These are phyloP conservation scores for Brachyalestes nurse DNA, from an alignment of 2,797 vertebrate species.

Conservation along the genomic window DNA sequence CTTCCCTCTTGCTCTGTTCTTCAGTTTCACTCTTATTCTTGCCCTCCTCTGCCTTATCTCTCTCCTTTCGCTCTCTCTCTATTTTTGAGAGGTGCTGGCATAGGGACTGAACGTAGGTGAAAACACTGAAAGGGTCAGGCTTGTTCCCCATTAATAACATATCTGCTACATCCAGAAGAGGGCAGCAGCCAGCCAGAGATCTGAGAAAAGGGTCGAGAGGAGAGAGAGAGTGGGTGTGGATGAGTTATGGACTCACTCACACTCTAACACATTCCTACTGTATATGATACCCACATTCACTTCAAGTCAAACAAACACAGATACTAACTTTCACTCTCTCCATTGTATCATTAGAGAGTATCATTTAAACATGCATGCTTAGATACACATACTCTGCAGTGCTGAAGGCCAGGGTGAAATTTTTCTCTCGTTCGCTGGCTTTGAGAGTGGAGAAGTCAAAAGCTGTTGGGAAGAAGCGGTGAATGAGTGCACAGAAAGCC, in stretches of 20 bases:
- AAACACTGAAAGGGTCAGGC: conserved; percentile 95
- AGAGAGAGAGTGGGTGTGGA: too few relatives aligned
- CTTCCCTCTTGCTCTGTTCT: conserved; percentile 12
- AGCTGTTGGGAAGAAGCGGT: conserved; percentile 94
- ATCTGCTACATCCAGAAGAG: conserved; percentile 94
- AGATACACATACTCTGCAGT: conserved; percentile 86
- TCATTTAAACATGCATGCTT: too few relatives aligned
- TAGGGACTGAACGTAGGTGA: conserved; percentile 96
- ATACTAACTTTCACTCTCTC: not conserved
- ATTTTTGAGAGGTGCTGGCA: conserved; percentile 95
- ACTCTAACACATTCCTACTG: not conserved
- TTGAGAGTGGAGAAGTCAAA: conserved; percentile 91
- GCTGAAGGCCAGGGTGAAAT: conserved; percentile 93
- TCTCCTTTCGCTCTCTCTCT: conserved; percentile 88
- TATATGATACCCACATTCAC: not conserved
- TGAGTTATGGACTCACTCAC: not conserved
- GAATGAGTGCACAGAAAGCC: conserved; percentile 96
- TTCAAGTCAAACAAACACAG: not conserved
- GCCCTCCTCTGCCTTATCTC: conserved; percentile 67
- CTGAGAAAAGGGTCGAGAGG: conserved; percentile 68
- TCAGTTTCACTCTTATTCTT: conserved; percentile 47
- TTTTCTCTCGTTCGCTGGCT: conserved; percentile 87
- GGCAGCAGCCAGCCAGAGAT: conserved; percentile 91
- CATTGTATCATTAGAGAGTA: not conserved
- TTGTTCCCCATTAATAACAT: conserved; percentile 98